Conservation (phyloP, 2,797 vertebrate genomes). For the Poeciliopsis turneri region DNA sequence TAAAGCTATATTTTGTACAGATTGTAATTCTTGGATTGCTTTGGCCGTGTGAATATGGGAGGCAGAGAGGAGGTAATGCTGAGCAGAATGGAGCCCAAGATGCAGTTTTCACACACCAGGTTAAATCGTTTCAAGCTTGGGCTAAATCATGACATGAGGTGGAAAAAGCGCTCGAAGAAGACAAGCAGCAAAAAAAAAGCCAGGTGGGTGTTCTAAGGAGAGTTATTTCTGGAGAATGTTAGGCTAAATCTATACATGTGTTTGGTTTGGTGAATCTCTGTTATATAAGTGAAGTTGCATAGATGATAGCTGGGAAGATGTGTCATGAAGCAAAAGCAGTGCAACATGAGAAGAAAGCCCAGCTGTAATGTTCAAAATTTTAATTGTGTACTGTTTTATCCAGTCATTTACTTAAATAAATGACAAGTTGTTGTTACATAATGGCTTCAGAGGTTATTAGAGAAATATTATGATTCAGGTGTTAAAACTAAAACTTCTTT, state of each 20-base stretch:
- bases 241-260: not conserved
- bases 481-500: not conserved
- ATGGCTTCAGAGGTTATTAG: not conserved
- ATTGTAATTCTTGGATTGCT: slow-evolving; percentile 50
- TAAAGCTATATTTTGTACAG: slow-evolving; percentile 42
- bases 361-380: not conserved
- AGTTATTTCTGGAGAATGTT: not conserved
- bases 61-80: slow-evolving; percentile 65
- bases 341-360: not conserved
- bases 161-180: slow-evolving; percentile 20
- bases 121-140: slow-evolving; percentile 53
- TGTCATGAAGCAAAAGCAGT: not conserved
- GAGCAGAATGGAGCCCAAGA: slow-evolving; percentile 43
- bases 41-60: slow-evolving; percentile 60
- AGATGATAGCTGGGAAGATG: not conserved
- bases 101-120: slow-evolving; percentile 45
- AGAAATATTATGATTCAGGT: not conserved
- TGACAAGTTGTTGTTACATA: not conserved
- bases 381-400: not conserved
- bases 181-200: slow-evolving; percentile 30
- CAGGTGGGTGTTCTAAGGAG: slow-evolving; percentile 65
- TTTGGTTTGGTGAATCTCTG: not conserved
- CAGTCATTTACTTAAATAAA: not conserved
- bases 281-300: not conserved
- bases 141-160: slow-evolving; percentile 3